Conservation (phyloP, 2,113 vertebrate species). For the Alectura lathami region DNA sequence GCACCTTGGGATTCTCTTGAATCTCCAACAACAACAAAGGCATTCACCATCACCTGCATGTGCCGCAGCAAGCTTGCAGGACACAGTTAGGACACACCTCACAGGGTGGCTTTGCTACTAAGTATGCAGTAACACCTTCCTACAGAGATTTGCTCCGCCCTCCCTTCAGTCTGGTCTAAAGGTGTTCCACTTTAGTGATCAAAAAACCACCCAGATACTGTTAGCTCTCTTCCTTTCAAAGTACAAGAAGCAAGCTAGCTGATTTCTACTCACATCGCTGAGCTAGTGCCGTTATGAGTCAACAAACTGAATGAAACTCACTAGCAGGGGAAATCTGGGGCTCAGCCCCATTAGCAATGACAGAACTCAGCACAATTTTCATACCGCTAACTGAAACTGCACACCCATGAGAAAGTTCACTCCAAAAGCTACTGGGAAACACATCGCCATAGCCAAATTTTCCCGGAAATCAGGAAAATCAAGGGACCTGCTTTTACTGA, state of each 20-base stretch:
- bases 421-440: background rate
- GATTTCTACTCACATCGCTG: background rate
- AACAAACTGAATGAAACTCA: background rate
- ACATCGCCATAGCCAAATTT: background rate
- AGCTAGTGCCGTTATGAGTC: background rate
- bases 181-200: background rate
- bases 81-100: background rate
- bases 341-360: background rate
- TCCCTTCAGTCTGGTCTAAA: background rate
- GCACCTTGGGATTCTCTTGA: background rate
- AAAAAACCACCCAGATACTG: rapidly evolving
- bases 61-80: background rate
- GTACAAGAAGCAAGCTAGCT: background rate
- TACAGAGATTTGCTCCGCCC: background rate
- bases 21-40: background rate
- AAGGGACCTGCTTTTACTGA: background rate
- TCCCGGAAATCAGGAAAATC: background rate
- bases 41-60: background rate
- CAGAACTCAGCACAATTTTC: background rate
- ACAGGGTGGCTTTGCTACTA: background rate
- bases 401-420: rapidly evolving
- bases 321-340: rapidly evolving
- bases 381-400: background rate
- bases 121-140: background rate
- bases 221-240: background rate